Conservation (phyloP, 64 coral and sea anemone species). For the Acropora tenuis region DNA sequence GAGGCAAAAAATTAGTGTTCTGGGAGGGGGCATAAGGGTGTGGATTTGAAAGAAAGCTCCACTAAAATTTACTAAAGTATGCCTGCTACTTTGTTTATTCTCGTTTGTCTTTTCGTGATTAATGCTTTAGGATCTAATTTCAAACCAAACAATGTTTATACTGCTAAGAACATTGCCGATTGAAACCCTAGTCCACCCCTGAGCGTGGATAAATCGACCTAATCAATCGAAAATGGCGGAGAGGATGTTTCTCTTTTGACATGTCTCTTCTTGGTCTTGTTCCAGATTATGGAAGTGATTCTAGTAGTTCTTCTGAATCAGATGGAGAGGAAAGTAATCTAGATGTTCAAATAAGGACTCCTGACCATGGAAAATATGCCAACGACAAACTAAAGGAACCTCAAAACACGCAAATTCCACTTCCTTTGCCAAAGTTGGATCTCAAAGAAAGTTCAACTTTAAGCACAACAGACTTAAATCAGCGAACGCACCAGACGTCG, state of each 20-base stretch:
- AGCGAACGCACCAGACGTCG: slow-evolving; percentile 59
- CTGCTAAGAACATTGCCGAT: not conserved
- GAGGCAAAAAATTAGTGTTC: not conserved
- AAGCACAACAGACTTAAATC: slow-evolving; percentile 52
- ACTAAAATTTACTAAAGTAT: not conserved
- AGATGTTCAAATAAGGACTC: not conserved
- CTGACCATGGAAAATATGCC: not conserved
- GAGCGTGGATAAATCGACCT: not conserved
- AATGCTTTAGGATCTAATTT: not conserved
- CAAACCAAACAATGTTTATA: not conserved
- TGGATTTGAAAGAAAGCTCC: not conserved
- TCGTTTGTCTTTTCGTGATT: not conserved
- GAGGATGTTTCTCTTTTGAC: not conserved
- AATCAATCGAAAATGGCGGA: slow-evolving; percentile 36
- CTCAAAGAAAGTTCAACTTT: slow-evolving; percentile 3
- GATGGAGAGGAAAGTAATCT: slow-evolving; percentile 10
- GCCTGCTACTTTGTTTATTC: not conserved
- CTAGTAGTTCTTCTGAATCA: slow-evolving; percentile 55
- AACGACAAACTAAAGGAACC: not conserved
- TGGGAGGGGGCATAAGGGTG: no score
- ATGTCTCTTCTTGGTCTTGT: slow-evolving; percentile 72
- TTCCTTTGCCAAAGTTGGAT: slow-evolving; percentile 45
- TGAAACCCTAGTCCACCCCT: not conserved
- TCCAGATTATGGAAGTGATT: slow-evolving; percentile 46
- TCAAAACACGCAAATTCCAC: slow-evolving; percentile 32